Percentiles rank a stretch among this genome's conserved stretches.
Conservation (phyloP, 2,888 invertebrate species). For the Cantharis flavilabris region DNA sequence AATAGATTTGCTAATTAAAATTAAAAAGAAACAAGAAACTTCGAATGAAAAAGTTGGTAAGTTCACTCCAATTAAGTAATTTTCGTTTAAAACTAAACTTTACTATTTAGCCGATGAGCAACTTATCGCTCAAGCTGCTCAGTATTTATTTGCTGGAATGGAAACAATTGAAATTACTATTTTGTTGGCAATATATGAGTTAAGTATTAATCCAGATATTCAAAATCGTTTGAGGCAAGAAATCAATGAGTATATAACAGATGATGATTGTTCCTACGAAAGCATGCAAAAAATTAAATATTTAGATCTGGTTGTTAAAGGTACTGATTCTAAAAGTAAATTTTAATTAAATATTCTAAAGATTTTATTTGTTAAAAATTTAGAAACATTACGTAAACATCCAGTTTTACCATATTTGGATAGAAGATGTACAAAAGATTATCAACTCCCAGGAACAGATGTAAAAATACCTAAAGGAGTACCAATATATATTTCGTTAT, state of each 20-base stretch:
- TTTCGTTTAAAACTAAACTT: not conserved
- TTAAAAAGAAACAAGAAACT: slow-evolving; percentile 37
- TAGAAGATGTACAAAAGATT: slow-evolving; percentile 42
- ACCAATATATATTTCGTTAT: slow-evolving; percentile 46
- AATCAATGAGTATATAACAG: slow-evolving; percentile 46
- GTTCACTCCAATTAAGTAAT: not conserved
- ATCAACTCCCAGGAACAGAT: slow-evolving; percentile 40
- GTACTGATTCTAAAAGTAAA: slow-evolving; percentile 39
- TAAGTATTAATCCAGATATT: slow-evolving; percentile 54
- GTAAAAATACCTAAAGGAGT: slow-evolving; percentile 47
- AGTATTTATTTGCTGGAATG: slow-evolving; percentile 60
- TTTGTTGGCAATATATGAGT: slow-evolving; percentile 54
- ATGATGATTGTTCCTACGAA: slow-evolving; percentile 53
- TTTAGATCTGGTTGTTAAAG: slow-evolving; percentile 57
- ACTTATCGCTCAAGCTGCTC: slow-evolving; percentile 48
- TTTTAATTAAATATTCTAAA: not conserved
- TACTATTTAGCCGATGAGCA: not conserved
- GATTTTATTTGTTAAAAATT: slow-evolving; percentile 4
- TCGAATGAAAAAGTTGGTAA: slow-evolving; percentile 29
- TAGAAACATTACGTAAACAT: slow-evolving; percentile 54
- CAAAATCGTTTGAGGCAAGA: slow-evolving; percentile 57
- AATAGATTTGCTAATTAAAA: slow-evolving; percentile 53
- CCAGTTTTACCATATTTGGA: slow-evolving; percentile 49
- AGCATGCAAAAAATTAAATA: slow-evolving; percentile 57
- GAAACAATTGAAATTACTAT: slow-evolving; percentile 59